These are phyloP conservation scores for Chymomyza procnemis DNA, from an alignment of 2,888 invertebrate species.

Conservation along the genomic window DNA sequence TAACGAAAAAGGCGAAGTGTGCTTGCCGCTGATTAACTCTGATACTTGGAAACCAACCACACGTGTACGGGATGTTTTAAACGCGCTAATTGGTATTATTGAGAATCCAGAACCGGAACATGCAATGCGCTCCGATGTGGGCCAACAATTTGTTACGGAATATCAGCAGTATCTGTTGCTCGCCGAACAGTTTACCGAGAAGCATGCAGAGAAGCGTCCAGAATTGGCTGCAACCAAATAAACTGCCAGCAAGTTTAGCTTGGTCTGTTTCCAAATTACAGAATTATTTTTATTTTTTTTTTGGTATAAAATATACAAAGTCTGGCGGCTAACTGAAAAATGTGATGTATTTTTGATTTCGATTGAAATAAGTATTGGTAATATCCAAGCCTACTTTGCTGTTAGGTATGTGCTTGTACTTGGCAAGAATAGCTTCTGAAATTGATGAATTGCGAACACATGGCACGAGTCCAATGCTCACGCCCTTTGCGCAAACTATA, in stretches of 20 bases:
- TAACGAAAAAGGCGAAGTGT: conserved; percentile 99
- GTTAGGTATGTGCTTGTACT: too few species aligned
- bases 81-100: conserved; percentile 96
- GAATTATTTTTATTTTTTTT: too few species aligned
- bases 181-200: conserved; percentile 98
- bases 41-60: conserved; percentile 99
- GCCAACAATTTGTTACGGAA: conserved; percentile 97
- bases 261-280: too few species aligned
- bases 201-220: conserved; percentile 97
- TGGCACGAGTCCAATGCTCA: not conserved
- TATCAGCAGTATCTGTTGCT: conserved; percentile 98
- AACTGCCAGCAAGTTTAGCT: too few species aligned
- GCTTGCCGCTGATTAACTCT: conserved; percentile 96
- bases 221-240: conserved; percentile 80
- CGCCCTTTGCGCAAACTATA: not conserved
- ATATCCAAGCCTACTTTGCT: too few species aligned
- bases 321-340: too few species aligned
- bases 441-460: not conserved
- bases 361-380: too few species aligned
- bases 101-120: conserved; percentile 99
- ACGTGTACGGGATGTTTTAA: conserved; percentile 98
- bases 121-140: conserved; percentile 96
- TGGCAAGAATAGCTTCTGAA: not conserved
- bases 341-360: too few species aligned
- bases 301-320: too few species aligned